Conservation (phyloP, 1,140 invertebrate species). For the Trichonephila clavipes region DNA sequence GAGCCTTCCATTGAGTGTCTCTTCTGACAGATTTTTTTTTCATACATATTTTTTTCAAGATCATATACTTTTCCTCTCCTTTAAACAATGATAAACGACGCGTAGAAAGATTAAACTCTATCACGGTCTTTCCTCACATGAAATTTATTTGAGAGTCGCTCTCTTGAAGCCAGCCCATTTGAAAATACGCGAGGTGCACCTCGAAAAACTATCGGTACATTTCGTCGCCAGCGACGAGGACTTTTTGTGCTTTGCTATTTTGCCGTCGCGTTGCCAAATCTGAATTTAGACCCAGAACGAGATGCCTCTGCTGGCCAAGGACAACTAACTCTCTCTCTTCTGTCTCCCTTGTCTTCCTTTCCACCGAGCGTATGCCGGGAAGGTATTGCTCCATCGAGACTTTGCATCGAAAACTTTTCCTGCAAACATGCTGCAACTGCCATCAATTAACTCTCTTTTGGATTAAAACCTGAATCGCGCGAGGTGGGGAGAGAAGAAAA, state of each 20-base stretch:
- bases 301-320: slow-evolving; percentile 72
- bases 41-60: neutral
- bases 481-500: neutral
- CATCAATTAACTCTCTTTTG: slow-evolving; percentile 37
- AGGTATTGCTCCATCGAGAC: neutral
- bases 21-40: too few species aligned
- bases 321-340: slow-evolving; percentile 72
- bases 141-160: neutral
- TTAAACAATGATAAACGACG: neutral
- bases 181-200: neutral
- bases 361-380: neutral
- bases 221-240: slow-evolving; percentile 52
- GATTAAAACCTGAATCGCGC: slow-evolving; percentile 46
- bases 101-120: neutral
- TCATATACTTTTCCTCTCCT: neutral
- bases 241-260: slow-evolving; percentile 70
- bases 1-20: too few species aligned
- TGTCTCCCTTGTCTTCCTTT: slow-evolving; percentile 9
- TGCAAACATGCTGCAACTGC: neutral
- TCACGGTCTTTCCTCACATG: neutral
- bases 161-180: neutral
- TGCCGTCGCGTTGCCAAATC: slow-evolving; percentile 74
- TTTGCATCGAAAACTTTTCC: slow-evolving; percentile 30
- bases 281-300: slow-evolving; percentile 72
- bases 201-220: slow-evolving; percentile 34